Base-by-base conservation (phyloP, 2,888 invertebrate species). In the Aradus depressus region DNA sequence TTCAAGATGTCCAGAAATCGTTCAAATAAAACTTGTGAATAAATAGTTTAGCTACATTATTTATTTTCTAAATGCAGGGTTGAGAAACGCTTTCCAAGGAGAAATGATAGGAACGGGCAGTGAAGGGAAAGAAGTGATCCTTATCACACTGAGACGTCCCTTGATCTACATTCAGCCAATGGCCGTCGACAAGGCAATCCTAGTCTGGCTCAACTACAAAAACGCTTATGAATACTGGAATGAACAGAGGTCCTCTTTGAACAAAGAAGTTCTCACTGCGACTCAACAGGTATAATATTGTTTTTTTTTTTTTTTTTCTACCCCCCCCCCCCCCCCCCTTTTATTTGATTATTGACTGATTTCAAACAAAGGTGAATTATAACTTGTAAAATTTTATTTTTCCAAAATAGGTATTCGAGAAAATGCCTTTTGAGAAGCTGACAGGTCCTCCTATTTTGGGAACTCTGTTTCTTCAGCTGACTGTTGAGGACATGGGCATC, bases 141-240 rank as follows among this genome's bases (percentile, higher is more conserved):
- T 96, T 51, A 88, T 98, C 52, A 89, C 87, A 1, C 71, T 98
- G 18, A 89, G 90, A 65, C 75, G 96, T 43, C 98, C 98, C 0
- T 75, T 97, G 58, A 82, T 98, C 57, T 93, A 95, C 70, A 85
- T 97, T 51, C 96, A 97, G 68, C 96, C 97, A 0, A 81, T 91
- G 64, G 97, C 98, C 6, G 87, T 98, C 48, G 98, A 98, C 69
- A 93, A 93, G 73, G 97, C 93, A 12, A 93, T 98, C 59, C 76
- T 98, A 18, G 92, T 98, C 41, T 99, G 98, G 97, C 74, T 98
- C 58, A 97, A 98, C 72, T 98, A 98, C 67, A 96, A 96, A 71
- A 97, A 96, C 69, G 96, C 97, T 0, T 97, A 97, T 66, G 96
- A 98, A 67, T 97, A 96, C 69, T 98, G 97, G 97, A 91, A 89